Base-by-base conservation (phyloP, 2,888 invertebrate genomes). In the Itoplectis maculator region DNA sequence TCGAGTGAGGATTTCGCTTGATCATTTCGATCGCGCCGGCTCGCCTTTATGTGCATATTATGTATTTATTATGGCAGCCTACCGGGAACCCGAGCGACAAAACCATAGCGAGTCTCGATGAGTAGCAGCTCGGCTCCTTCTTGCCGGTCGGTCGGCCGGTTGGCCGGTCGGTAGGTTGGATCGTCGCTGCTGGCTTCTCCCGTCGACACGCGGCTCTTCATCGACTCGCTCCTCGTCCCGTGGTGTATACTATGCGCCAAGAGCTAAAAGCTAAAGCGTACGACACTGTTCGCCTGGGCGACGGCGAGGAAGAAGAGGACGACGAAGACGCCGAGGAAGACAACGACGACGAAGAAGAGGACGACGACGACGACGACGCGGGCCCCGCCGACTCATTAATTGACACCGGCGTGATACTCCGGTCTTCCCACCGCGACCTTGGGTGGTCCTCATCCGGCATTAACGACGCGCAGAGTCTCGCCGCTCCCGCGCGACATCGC, bases 21-120 rank as follows among this genome's bases (percentile, higher is more conserved):
- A 91, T 92, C 90, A 92, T 92, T 91, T 92, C 87, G 91, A 91
- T 91, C 91, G 91, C 91, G 90, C 90, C 90, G 90, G 88, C 88
- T 87, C 85, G 87, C 91, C 90, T 92, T 92, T 92, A 92, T 92
- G 92, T 91, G 91, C 91, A 92, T 92, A 92, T 92, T 92, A 92
- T 91, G 91, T 92, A 92, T 92, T 92, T 92, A 92, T 92, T 92
- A 92, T 90, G 90, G 90, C 88, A 88, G 84, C 77, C 89, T 92
- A 92, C 92, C 88, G 86, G 87, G 92, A 92, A 92, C 88, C n/a
- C 89, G 88, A 87, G 89, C 88, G 90, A 90, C 92, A 92, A 92
- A 92, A 92, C 92, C 92, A 86, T 88, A 87, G 87, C 68, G 78
- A 83, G 61, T 56, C 79, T 65, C 77, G 83, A 77, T 76, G 61